Conservation (phyloP, 2,113 vertebrate genomes). For the Dromas ardeola region DNA sequence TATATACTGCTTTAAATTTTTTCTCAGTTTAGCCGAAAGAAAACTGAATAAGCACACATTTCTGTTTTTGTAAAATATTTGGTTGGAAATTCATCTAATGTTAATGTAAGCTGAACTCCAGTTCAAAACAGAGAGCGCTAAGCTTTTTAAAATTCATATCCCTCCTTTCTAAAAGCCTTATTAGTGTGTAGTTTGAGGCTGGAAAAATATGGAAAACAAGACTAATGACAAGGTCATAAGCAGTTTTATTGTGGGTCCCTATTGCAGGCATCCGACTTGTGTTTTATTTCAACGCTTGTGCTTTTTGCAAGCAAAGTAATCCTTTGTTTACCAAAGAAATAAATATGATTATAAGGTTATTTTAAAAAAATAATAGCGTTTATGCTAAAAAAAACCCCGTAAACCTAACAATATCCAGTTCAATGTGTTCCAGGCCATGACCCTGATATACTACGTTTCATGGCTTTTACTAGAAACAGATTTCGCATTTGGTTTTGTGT, state of each 20-base stretch:
- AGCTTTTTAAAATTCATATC: slow-evolving; percentile 71
- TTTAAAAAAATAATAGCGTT: slow-evolving; percentile 61
- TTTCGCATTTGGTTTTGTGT: slow-evolving; percentile 3
- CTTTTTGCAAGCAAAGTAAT: slow-evolving; percentile 49
- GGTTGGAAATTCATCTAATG: slow-evolving; percentile 52
- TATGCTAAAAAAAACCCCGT: not conserved
- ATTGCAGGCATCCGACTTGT: slow-evolving; percentile 22
- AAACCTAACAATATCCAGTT: slow-evolving; percentile 33
- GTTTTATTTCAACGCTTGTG: slow-evolving; percentile 54
- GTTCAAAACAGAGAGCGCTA: slow-evolving; percentile 45
- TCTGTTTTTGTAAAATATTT: slow-evolving; percentile 57
- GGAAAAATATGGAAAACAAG: slow-evolving; percentile 41
- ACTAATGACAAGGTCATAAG: slow-evolving; percentile 68
- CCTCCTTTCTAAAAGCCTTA: slow-evolving; percentile 65
- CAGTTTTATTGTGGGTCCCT: slow-evolving; percentile 48
- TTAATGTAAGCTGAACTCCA: slow-evolving; percentile 58
- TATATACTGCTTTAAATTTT: slow-evolving; percentile 8
- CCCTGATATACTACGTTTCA: not conserved
- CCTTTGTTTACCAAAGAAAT: slow-evolving; percentile 55
- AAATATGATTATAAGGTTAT: slow-evolving; percentile 44
- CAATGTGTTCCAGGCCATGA: slow-evolving; percentile 32
- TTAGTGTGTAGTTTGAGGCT: slow-evolving; percentile 62
- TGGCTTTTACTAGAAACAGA: slow-evolving; percentile 1
- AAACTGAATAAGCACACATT: slow-evolving; percentile 12
- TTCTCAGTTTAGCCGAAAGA: not conserved